Conservation (phyloP, 2,888 invertebrate genomes). For the Flexamia atlantica region DNA sequence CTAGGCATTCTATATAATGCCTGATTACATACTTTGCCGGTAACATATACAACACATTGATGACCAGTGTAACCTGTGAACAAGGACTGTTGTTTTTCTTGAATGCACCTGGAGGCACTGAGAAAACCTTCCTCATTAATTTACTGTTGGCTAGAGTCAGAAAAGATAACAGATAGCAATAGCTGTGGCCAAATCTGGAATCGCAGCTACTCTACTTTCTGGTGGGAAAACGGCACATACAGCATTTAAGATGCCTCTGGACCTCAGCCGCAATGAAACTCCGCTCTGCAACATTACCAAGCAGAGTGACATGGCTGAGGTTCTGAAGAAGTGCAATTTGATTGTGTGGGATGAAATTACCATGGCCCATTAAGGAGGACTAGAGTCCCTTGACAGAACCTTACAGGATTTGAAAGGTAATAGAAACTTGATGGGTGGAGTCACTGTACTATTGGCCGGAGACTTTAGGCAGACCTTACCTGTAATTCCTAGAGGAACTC, state of each 20-base stretch:
- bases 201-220: constrained; percentile 66
- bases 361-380: constrained; percentile 72
- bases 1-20: too few species aligned
- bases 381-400: constrained; percentile 72
- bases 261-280: background rate
- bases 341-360: constrained; percentile 74
- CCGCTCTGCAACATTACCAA: constrained; percentile 58
- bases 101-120: constrained; percentile 72
- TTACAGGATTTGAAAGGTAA: constrained; percentile 67
- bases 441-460: constrained; percentile 69
- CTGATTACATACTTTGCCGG: too few species aligned
- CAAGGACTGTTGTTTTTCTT: constrained; percentile 68
- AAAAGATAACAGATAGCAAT: constrained; percentile 71
- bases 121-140: constrained; percentile 74
- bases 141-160: constrained; percentile 72
- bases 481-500: constrained; percentile 72
- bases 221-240: constrained; percentile 20
- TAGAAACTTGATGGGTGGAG: constrained; percentile 67
- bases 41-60: too few species aligned
- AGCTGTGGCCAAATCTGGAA: constrained; percentile 74
- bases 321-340: constrained; percentile 70
- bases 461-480: constrained; percentile 72
- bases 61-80: too few species aligned
- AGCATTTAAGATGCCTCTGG: constrained; percentile 14
- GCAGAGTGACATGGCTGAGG: constrained; percentile 69